Base-by-base conservation (phyloP, 2,797 vertebrate genomes). In the Cetoscarus ocellatus region DNA sequence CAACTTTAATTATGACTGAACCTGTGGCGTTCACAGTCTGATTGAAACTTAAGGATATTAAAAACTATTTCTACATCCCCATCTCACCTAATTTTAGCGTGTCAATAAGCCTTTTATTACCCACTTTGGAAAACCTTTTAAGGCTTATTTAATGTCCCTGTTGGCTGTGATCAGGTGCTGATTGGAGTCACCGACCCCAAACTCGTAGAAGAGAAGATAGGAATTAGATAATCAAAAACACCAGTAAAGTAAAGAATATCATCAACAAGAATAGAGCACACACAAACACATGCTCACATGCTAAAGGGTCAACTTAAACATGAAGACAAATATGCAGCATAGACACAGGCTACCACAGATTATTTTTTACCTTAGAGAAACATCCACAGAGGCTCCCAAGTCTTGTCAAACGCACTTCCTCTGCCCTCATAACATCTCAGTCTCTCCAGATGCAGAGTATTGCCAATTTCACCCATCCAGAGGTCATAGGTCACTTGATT, bases 41-140 rank as follows among this genome's bases (percentile, higher is more conserved):
- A 72, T 59, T 59, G 38, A 68, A 79, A 67, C n/a, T 64, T 49
- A 55, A 80, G 67, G 18, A 74, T 60, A 70, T 70, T 54, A 64
- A 51, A 72, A 60, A 15, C 15, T 36, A 38, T 47, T 79, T 73
- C 84, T 73, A 35, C 50, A 39, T 56, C 43, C 35, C 43, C 40
- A 69, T 75, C 63, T 68, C 9, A 0, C 45, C 54, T 75, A 67
- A 77, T 61, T 69, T 51, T 8, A 68, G 43, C 34, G 5, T 35
- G 62, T 62, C 40, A 34, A 77, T 74, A 56, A 79, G 60, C 64
- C 43, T 80, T 77, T 83, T 60, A 76, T 81, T 67, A 74, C 69
- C 53, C 53, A 59, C 56, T 73, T 71, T 34, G 36, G 45, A 72
- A 57, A 70, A 68, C 60, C 59, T 57, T 71, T 81, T 75, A 73